Base-by-base conservation (phyloP, 1,140 invertebrate genomes). In the Propsilocerus akamusi region DNA sequence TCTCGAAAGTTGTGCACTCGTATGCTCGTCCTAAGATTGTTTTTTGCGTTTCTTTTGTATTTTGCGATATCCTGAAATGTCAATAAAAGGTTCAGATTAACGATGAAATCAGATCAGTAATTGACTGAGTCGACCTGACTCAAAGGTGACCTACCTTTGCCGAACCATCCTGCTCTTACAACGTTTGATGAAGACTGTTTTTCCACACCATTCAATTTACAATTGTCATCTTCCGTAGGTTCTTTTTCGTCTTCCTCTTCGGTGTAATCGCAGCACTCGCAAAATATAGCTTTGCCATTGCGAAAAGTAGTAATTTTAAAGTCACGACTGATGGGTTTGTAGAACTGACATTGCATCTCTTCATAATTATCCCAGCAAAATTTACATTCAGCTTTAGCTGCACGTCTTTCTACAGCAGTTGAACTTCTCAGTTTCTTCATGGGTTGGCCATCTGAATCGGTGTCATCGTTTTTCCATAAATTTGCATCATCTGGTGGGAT, bases 211-310 rank as follows among this genome's bases (percentile, higher is more conserved):
- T 57, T 53, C 50, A 46, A 20, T 55, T 55, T 46, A 51, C 25
- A 26, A 17, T 64, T 23, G 37, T 25, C 50, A 11, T 48, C 24
- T 51, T 63, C 57, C 49, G 63, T 59, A 52, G 60, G 58, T 47
- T 66, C 63, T 50, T 68, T 65, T n/a, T 55, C 53, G 11, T 62
- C 62, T 30, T 67, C 64, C 1, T 55, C 53, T 12, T 66, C 59
- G 5, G 72, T 70, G 4, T 68, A 68, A 48, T 72, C 71, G 55
- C 74, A 77, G 57, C 74, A 77, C 28, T 73, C 64, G 56, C 74
- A 77, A 49, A 72, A 62, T 11, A 71, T 68, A 23, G 62, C 57
- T 51, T 68, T 70, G 14, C 69, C 69, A 52, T 66, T 71, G 25
- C 69, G 57, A 14, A 57, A 66, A 7, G 58, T 68, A 30, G 51